Evolutionary conservation across 2,888 invertebrate species (phyloP).

Genomic region (Plebejus argus): DNA sequence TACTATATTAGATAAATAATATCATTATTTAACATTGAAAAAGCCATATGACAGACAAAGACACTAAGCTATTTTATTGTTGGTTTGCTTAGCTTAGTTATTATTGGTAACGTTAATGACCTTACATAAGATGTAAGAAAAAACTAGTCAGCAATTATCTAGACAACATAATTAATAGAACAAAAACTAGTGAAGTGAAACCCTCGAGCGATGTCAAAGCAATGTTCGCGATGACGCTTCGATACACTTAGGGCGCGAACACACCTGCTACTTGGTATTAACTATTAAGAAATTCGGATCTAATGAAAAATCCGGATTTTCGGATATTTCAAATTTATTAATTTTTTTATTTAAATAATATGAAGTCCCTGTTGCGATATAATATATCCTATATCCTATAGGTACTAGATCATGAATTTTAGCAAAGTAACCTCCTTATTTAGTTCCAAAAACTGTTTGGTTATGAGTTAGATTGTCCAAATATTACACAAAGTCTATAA

Average conservation of each 20-base stretch:
- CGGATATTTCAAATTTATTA: neutral
- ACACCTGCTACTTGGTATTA: neutral
- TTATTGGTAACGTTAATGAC: conserved; percentile 6
- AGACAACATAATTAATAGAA: conserved; percentile 21
- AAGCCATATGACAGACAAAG: no score
- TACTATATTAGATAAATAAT: no score
- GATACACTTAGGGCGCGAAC: neutral
- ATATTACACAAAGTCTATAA: no score
- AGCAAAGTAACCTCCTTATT: no score
- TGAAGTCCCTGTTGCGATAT: no score
- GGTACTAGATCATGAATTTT: no score
- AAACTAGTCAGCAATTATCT: conserved; percentile 14
- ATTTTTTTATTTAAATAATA: no score
- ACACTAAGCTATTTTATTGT: neutral
- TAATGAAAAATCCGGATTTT: neutral
- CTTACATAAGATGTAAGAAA: neutral
- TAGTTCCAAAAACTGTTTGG: no score
- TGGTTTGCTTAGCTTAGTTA: neutral
- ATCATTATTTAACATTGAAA: no score
- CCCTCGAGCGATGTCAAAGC: neutral
- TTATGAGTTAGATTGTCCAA: no score
- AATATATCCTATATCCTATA: no score
- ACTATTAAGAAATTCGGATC: neutral
- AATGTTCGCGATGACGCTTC: neutral
- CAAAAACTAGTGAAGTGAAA: conserved; percentile 10